Base-by-base conservation (phyloP, 2,113 vertebrate genomes). In the Sterna hirundo region DNA sequence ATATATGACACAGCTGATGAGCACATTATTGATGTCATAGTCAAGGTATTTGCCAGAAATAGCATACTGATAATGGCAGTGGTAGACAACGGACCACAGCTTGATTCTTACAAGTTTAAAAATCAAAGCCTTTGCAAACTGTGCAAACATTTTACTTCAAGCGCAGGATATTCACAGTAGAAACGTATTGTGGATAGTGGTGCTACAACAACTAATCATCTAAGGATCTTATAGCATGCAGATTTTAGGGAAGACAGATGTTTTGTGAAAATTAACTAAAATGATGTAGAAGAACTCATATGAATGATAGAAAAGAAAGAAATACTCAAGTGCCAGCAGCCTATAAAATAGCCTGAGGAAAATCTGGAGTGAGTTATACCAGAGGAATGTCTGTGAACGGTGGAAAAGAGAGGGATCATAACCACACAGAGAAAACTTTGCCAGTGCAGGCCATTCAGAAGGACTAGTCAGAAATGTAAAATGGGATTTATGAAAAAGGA, bases 311-410 rank as follows among this genome's bases (percentile, higher is more conserved):
- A 83, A 94, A 90, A 90, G 61, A 68, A 74, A 83, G 55, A 83
- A 94, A 86, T n/a, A 64, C 8, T 66, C 42, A 38, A 90, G 46
- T 75, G 51, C 42, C 82, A 94, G 82, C 27, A 92, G 62, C n/a
- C 46, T 94, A 86, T 86, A 83, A 95, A 94, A 86, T 9, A 92
- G 38, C 51, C 64, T 80, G 58, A 92, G 85, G 83, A 92, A 97
- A 94, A 93, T 77, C 68, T 88, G 79, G 92, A 90, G 26, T 51
- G 60, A 96, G 60, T 95, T 94, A 84, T 27, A 60, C 38, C n/a
- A 86, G 44, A 90, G 36, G 79, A 93, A 93, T 68, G 52, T 40
- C n/a, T 75, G 47, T 84, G 65, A 95, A 96, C 51, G 30, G 47
- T 95, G n/a, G 60, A 90, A 82, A 91, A 85, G 61, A 93, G 22